Percentiles rank a stretch among this genome's conserved stretches.
These are phyloP conservation scores for Malurus melanocephalus DNA, from an alignment of 2,113 vertebrate genomes.

Conservation along the genomic window DNA sequence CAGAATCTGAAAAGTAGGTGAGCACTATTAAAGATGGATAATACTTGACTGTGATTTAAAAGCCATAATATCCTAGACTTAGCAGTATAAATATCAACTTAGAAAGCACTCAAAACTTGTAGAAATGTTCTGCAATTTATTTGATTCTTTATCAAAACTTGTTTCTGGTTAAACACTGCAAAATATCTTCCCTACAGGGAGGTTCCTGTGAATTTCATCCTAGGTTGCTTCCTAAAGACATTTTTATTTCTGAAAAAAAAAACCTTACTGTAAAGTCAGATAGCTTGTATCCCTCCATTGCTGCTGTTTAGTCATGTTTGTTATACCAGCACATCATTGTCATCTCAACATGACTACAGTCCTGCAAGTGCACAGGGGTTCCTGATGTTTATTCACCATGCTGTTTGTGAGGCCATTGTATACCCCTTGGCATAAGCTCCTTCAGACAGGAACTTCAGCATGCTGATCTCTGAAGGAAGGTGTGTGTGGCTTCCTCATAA, in stretches of 20 bases:
- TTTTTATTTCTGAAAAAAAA: background rate
- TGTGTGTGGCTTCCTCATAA: background rate
- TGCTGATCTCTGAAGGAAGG: background rate
- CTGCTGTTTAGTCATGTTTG: background rate
- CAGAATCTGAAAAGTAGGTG: background rate
- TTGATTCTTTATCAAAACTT: background rate
- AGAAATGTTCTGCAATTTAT: background rate
- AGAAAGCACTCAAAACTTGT: background rate
- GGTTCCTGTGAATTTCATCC: background rate
- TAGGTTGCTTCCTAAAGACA: background rate
- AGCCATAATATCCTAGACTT: background rate
- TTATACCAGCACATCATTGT: background rate
- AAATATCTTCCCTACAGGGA: background rate
- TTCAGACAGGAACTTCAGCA: background rate
- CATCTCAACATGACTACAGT: background rate
- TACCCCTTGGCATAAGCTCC: accelerated
- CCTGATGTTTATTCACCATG: background rate
- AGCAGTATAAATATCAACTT: background rate
- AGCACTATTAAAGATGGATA: background rate
- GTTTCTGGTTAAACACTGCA: background rate
- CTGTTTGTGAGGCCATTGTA: background rate
- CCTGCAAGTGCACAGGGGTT: background rate
- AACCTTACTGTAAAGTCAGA: background rate
- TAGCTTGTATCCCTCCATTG: background rate
- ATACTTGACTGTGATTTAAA: background rate